Conservation (phyloP, 2,888 invertebrate genomes). For the Papilio protenor region DNA sequence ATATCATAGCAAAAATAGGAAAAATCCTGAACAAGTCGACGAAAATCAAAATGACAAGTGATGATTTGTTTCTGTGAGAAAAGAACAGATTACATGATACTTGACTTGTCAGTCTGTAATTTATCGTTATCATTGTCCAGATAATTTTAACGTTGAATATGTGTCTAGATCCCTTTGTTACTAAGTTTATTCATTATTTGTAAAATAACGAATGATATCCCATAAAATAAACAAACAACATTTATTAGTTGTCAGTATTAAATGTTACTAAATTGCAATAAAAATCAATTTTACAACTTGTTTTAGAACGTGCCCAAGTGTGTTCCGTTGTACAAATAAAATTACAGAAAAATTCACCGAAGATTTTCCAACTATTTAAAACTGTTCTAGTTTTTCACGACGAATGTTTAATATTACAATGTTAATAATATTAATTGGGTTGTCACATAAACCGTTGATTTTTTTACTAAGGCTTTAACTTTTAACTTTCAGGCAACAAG, state of each 20-base stretch:
- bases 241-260: neutral
- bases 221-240: neutral
- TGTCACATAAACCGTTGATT: too few relatives aligned
- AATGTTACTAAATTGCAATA: neutral
- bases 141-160: neutral
- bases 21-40: conserved; percentile 25
- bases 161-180: neutral
- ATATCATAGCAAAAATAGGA: conserved; percentile 48
- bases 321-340: conserved; percentile 7
- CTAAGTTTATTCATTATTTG: neutral
- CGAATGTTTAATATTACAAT: too few relatives aligned
- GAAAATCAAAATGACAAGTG: conserved; percentile 34
- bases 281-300: neutral
- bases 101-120: conserved; percentile 25
- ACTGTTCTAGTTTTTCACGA: neutral
- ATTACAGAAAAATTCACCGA: too few relatives aligned
- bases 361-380: too few relatives aligned
- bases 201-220: neutral
- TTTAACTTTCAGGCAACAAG: too few relatives aligned
- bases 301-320: neutral
- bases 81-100: conserved; percentile 47
- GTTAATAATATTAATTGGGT: too few relatives aligned
- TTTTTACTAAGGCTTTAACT: too few relatives aligned
- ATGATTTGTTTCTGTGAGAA: conserved; percentile 34
- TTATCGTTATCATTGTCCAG: neutral